phyloP scores from a whole-genome alignment of 2,888 invertebrate genomes.

The Galerucella nymphaeae region DNA sequence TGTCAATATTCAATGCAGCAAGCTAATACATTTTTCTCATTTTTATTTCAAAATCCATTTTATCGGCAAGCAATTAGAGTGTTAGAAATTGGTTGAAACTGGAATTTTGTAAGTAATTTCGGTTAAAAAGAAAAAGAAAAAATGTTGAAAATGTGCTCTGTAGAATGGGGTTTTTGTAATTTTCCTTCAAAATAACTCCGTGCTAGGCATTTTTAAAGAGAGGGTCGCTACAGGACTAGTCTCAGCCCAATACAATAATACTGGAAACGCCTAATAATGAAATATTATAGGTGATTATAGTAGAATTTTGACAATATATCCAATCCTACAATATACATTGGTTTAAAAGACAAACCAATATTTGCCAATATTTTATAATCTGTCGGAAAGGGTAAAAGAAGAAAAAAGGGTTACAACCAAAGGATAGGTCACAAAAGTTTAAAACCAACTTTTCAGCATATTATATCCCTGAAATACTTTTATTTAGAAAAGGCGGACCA shows the following conservation, averaged over 20 bases:
- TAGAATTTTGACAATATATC: neutral
- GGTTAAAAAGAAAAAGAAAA: conserved; percentile 44
- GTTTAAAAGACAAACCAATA: too few species aligned
- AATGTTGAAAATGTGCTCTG: conserved; percentile 55
- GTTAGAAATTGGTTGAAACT: conserved; percentile 20
- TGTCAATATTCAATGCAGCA: conserved; percentile 1
- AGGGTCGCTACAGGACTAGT: conserved; percentile 45
- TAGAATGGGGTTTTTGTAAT: conserved; percentile 64
- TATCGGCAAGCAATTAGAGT: conserved; percentile 30
- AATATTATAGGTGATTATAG: neutral
- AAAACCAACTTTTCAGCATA: too few species aligned
- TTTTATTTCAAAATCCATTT: conserved; percentile 19
- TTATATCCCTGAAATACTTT: too few species aligned
- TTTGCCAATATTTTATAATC: too few species aligned
- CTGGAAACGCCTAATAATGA: neutral
- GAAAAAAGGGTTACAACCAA: too few species aligned
- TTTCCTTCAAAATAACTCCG: conserved; percentile 64
- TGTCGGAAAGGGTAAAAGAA: too few species aligned
- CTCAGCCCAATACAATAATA: neutral
- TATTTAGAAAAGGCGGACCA: too few species aligned
- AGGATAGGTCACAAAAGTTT: too few species aligned
- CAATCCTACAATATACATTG: too few species aligned
- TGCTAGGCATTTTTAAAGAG: conserved; percentile 59
- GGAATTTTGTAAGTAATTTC: conserved; percentile 39
- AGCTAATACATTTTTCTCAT: conserved; percentile 23